Evolutionary conservation across 2,888 invertebrate species (phyloP), one percentile per base, ranked within the genome.

Genomic region (Drosophila quinaria): DNA sequence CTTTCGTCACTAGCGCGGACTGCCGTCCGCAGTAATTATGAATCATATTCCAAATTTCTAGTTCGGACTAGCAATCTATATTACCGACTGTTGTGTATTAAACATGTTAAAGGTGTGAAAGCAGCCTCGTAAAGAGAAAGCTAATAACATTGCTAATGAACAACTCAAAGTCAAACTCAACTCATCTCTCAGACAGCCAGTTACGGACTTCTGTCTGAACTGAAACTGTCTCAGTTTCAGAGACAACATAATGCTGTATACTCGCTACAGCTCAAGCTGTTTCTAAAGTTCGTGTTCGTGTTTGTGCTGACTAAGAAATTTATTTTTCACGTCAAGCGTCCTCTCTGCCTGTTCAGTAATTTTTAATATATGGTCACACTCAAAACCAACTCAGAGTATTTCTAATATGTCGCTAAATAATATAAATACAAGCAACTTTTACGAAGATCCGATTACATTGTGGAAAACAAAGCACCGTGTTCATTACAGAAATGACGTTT

Each of bases 381-480:
- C 11, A 58, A 15, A 31, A 15, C 25, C 11, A 15, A 1, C n/a
- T 11, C 29, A 37, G 10, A 25, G 11, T 3, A 37, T 8, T n/a
- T 42, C 31, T 4, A 78, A 62, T 31, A 91, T 91, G 91, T 91
- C 91, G 54, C 63, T 91, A 15, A 89, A 83, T 52, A 87, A 86
- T 74, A 60, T 91, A 37, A 80, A 81, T 61, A 66, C 69, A 31
- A 74, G 47, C 44, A 72, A 51, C 6, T 81, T 66, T 29, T 85
- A 80, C 62, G 82, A 80, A 55, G 81, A 81, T 37, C 91, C 91
- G 15, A 79, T 83, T 44, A 79, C 65, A 31, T 52, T 89, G 61
- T 87, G 89, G 90, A 91, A 89, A 68, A 70, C 82, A 37, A 91
- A 91, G 61, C 90, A 90, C 46, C 91, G 91, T 33, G 91, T 91